Evolutionary conservation across 2,113 vertebrate genomes (phyloP), one percentile per base, ranked within the genome.

Genomic region (Ictidomys tridecemlineatus): DNA sequence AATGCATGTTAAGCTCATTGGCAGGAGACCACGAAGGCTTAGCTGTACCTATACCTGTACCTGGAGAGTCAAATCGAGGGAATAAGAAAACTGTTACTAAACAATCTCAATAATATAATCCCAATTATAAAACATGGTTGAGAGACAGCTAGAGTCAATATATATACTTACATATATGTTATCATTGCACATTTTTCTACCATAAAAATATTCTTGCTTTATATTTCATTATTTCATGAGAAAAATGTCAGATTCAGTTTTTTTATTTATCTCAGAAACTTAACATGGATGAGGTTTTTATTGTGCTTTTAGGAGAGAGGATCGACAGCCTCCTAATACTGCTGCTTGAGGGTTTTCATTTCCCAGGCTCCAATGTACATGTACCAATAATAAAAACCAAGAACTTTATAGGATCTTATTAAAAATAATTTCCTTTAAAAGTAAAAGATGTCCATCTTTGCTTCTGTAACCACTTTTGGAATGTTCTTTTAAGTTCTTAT

Each of bases 391-490:
- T 48, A 6, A 93, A 73, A 85, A 63, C 8, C 4, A 37, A 42
- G 16, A 78, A 61, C 2, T 90, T 70, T 67, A 76, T 69, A 91
- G 56, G 69, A 51, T 32, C 8, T 20, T 89, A n/a, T 89, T 65
- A 91, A 65, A n/a, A 95, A 77, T n/a, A 72, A 79, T 53, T 92
- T 94, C 79, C 84, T 95, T 97, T 95, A 76, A 97, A 97, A 97
- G 80, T 94, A 80, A 91, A 96, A 96, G 42, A 24, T 78, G 48
- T 45, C 53, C 14, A 34, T 84, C 26, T 69, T 82, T 96, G 24
- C 30, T 78, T 83, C 84, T 84, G 11, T 76, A 80, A 80, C 34
- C 34, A 58, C 28, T 72, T 93, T 78, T 42, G 84, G 95, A 92
- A 96, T 92, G 86, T 84, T 96, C 58, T 72, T 84, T 17, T 67